phyloP scores from a whole-genome alignment of 2,113 vertebrate genomes.

The Dasyornis broadbenti region DNA sequence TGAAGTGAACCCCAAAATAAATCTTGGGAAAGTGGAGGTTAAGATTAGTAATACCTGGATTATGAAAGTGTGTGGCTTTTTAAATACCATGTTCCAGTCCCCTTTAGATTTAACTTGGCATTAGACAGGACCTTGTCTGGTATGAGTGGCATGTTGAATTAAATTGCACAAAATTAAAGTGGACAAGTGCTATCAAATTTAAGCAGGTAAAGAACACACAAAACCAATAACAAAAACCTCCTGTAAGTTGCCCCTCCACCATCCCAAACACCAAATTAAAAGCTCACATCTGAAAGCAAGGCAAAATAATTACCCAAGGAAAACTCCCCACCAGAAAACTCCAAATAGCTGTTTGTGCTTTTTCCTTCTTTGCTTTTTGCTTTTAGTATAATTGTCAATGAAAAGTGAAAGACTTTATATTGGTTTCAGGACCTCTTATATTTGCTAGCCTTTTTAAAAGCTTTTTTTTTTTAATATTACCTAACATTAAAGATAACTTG shows the following conservation, averaged over 20 bases:
- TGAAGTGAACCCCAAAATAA: not conserved
- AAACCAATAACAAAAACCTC: rapidly evolving
- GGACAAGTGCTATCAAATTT: not conserved
- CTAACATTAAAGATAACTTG: not conserved
- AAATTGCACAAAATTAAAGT: not conserved
- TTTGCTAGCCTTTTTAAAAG: not conserved
- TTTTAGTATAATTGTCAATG: not conserved
- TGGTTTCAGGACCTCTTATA: not conserved
- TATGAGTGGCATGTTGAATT: not conserved
- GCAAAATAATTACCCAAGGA: not conserved
- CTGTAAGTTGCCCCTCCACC: not conserved
- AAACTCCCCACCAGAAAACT: rapidly evolving
- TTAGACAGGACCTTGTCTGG: not conserved
- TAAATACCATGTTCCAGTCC: not conserved
- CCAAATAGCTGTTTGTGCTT: not conserved
- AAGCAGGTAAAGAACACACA: not conserved
- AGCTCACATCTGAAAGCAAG: not conserved
- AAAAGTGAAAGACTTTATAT: not conserved
- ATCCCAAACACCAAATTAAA: not conserved
- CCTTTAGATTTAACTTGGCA: not conserved
- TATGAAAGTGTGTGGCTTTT: not conserved
- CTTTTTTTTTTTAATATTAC: not conserved
- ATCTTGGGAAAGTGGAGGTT: not conserved
- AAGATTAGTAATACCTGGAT: not conserved
- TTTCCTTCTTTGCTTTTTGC: not conserved